These are phyloP conservation scores for Holotrichia oblita DNA, from an alignment of 1,140 invertebrate genomes.

Conservation along the genomic window DNA sequence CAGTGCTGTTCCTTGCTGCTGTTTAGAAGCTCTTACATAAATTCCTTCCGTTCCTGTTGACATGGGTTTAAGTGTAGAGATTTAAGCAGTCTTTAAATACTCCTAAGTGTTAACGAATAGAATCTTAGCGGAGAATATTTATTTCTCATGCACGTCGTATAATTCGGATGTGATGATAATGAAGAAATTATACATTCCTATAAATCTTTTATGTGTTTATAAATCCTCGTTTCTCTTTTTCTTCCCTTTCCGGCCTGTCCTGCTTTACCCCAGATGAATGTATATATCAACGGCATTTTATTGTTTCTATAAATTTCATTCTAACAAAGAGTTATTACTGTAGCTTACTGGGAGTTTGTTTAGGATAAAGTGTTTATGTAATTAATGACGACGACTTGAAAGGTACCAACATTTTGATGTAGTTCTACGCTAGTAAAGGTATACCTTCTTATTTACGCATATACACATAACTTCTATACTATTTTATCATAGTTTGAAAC, in stretches of 20 bases:
- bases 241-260: not conserved
- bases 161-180: slow-evolving; percentile 36
- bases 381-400: not conserved
- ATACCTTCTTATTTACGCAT: not conserved
- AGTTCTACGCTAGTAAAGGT: not conserved
- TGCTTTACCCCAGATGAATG: not conserved
- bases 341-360: not conserved
- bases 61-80: slow-evolving; percentile 29
- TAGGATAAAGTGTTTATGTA: not conserved
- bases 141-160: slow-evolving; percentile 24
- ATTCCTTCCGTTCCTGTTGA: slow-evolving; percentile 5
- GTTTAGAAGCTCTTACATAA: slow-evolving; percentile 27
- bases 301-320: slow-evolving; percentile 23
- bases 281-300: slow-evolving; percentile 14
- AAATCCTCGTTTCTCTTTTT: slow-evolving; percentile 26
- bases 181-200: slow-evolving; percentile 34
- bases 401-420: not conserved
- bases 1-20: slow-evolving; percentile 23
- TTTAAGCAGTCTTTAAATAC: slow-evolving; percentile 29
- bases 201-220: slow-evolving; percentile 36
- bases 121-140: slow-evolving; percentile 20
- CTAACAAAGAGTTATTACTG: slow-evolving; percentile 27
- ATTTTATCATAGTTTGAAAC: too few species aligned
- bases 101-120: slow-evolving; percentile 31
- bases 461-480: too few species aligned